Evolutionary conservation across 2,113 vertebrate genomes (phyloP).

Genomic region (Stercorarius parasiticus): DNA sequence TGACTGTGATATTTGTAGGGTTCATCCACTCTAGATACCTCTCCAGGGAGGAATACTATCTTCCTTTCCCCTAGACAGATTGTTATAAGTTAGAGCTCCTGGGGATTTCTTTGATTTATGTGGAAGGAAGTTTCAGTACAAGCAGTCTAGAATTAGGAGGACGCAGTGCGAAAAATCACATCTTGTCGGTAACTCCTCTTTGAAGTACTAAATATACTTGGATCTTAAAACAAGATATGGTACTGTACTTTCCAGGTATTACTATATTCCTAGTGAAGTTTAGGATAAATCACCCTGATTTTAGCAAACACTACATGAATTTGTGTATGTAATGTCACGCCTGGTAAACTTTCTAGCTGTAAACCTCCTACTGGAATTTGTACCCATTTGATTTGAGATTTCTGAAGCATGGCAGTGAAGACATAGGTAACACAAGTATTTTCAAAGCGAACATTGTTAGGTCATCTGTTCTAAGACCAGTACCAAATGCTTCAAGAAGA

Average conservation of each 20-base stretch:
- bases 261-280: background rate
- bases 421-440: background rate
- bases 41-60: background rate
- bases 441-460: background rate
- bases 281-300: background rate
- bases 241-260: background rate
- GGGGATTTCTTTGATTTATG: conserved; percentile 20
- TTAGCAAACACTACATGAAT: background rate
- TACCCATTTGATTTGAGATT: background rate
- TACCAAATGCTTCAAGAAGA: background rate
- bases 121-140: background rate
- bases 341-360: background rate
- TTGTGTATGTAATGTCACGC: background rate
- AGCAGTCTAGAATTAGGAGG: background rate
- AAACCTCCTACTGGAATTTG: background rate
- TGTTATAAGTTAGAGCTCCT: conserved; percentile 3
- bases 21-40: background rate
- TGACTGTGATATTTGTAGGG: conserved; percentile 20
- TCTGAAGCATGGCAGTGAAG: background rate
- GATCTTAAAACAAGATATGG: background rate
- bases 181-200: background rate
- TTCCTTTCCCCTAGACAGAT: conserved; percentile 4
- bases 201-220: background rate
- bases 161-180: background rate
- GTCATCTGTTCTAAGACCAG: background rate